Evolutionary conservation across 2,113 vertebrate species (phyloP).

Genomic region (Elachura formosa): DNA sequence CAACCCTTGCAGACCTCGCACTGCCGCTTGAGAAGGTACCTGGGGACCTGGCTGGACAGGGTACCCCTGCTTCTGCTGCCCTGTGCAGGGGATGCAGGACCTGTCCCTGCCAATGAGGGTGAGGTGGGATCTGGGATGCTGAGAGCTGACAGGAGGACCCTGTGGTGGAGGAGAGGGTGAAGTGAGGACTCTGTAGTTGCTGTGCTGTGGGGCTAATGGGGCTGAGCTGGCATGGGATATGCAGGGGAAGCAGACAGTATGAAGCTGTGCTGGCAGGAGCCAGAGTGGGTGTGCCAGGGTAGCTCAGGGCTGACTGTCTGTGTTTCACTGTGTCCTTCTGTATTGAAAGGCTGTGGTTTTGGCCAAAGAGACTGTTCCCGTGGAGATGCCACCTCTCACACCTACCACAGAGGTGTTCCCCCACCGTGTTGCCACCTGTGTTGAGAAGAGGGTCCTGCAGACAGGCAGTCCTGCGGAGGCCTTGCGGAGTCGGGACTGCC

Average conservation of each 20-base stretch:
- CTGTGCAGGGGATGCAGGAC: background rate
- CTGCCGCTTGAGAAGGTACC: conserved; percentile 30
- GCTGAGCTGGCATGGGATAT: background rate
- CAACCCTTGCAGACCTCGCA: background rate
- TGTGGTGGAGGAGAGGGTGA: background rate
- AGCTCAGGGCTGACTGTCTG: background rate
- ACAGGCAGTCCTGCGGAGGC: conserved; percentile 2
- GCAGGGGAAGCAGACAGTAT: accelerated
- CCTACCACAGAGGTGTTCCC: conserved; percentile 20
- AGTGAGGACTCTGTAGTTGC: background rate
- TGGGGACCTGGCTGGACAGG: background rate
- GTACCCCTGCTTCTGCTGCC: background rate
- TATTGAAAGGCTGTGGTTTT: conserved; percentile 14
- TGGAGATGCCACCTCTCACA: background rate
- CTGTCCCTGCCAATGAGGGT: accelerated
- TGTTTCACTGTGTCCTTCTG: background rate
- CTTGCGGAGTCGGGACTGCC: background rate
- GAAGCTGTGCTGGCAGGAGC: background rate
- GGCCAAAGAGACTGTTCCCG: background rate
- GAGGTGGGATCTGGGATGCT: background rate
- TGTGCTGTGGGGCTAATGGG: background rate
- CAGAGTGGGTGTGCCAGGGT: background rate
- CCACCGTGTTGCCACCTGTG: background rate
- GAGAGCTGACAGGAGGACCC: background rate
- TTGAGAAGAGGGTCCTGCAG: conserved; percentile 47